These are phyloP conservation scores for Pseudonaja textilis DNA, from an alignment of 2,113 vertebrate species.

Conservation along the genomic window DNA sequence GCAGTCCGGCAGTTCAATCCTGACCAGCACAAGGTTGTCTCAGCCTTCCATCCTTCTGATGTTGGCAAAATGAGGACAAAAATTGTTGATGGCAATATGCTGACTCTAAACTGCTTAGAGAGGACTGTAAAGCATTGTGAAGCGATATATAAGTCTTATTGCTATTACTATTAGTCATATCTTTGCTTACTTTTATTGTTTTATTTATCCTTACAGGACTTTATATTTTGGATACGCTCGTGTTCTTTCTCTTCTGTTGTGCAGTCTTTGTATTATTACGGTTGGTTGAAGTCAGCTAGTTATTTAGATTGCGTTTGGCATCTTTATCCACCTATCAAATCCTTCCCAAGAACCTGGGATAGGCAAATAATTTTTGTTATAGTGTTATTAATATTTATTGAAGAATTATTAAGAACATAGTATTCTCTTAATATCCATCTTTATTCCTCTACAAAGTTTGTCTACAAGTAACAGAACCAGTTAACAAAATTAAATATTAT, in stretches of 20 bases:
- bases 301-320: background rate
- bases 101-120: too few species aligned
- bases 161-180: background rate
- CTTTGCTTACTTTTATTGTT: background rate
- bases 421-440: background rate
- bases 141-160: too few species aligned
- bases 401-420: background rate
- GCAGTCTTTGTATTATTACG: background rate
- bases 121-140: too few species aligned
- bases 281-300: background rate
- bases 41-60: too few species aligned
- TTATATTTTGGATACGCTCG: too few species aligned
- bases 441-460: background rate
- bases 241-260: background rate
- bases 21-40: too few species aligned
- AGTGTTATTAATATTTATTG: background rate
- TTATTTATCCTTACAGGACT: background rate
- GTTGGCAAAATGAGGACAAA: too few species aligned
- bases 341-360: background rate
- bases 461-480: background rate
- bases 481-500: background rate
- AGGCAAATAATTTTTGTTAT: background rate
- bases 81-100: too few species aligned
- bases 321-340: background rate
- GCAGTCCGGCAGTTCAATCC: too few species aligned